Evolutionary conservation across 2,113 vertebrate species (phyloP).

Genomic region (Narcine bancroftii): DNA sequence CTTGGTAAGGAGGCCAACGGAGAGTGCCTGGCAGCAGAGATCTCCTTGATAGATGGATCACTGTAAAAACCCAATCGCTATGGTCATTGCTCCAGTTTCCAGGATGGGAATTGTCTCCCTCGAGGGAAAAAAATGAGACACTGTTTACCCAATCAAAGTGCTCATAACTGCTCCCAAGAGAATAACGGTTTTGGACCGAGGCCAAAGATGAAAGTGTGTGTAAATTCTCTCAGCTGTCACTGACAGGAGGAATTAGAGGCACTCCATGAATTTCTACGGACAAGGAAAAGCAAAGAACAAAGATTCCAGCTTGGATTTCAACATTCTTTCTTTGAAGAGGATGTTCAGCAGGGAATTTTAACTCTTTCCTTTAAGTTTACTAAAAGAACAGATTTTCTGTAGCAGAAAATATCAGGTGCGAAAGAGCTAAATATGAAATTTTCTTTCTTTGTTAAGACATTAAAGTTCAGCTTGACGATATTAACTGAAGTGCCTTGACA

Average conservation of each 20-base stretch:
- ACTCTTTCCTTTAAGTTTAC: neutral
- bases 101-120: slow-evolving; percentile 18
- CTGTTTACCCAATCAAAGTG: slow-evolving; percentile 36
- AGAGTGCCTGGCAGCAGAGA: slow-evolving; percentile 45
- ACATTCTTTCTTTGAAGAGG: slow-evolving; percentile 19
- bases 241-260: slow-evolving; percentile 36
- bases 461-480: neutral
- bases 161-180: slow-evolving; percentile 33
- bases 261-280: slow-evolving; percentile 34
- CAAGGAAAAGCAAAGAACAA: slow-evolving; percentile 28
- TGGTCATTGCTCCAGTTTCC: slow-evolving; percentile 24
- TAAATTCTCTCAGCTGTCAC: slow-evolving; percentile 27
- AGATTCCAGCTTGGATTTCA: neutral
- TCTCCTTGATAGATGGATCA: slow-evolving; percentile 40
- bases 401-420: neutral
- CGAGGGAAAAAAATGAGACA: neutral
- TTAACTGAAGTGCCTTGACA: neutral
- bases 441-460: neutral
- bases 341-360: neutral
- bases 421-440: neutral
- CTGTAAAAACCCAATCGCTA: slow-evolving; percentile 20
- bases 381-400: slow-evolving; percentile 7
- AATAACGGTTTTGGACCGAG: slow-evolving; percentile 28
- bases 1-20: slow-evolving; percentile 56
- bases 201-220: slow-evolving; percentile 34